Base-by-base conservation (phyloP, 2,888 invertebrate genomes). In the Branchipolynoe longqiensis region DNA sequence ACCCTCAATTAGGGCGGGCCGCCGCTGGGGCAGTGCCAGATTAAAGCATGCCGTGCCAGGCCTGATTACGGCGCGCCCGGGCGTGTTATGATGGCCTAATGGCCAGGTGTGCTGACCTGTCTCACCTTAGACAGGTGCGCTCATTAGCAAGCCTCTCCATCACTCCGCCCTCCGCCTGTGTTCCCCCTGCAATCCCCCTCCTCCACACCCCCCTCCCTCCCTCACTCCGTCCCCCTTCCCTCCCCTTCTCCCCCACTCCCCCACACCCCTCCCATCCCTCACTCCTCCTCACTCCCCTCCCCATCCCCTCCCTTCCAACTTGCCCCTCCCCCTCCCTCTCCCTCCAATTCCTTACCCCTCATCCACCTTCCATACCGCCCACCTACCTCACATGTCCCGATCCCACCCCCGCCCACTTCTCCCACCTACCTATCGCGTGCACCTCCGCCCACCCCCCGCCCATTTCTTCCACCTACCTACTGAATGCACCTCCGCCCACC, bases 91-190 rank as follows among this genome's bases (percentile, higher is more conserved):
- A 69, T 38, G 69, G 69, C 69, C 69, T 69, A 69, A 69, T 69
- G 69, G 78, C 78, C 78, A 41, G 78, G 78, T 78, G 48, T 25
- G 78, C 78, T 48, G 78, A 41, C 58, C 82, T 58, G 59, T 82
- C 58, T 82, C 82, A 59, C 82, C 82, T 62, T 2, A n/a, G 38
- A 58, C 62, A 58, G 58, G 59, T 82, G 58, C 28, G 40, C 62
- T 58, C 82, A 58, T 82, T 62, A 59, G n/a, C 40, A 3, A 0
- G n/a, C 31, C 58, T 22, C 82, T 82, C 54, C 78, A 54, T 78
- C 78, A 78, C 41, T 48, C 41, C 41, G 25, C 6, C 38, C 33
- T 6, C 33, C 73, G 38, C 33, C 25, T 40, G 2, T 18, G 38
- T 41, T 40, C 3, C 22, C 2, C 1, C 0, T 31, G 12, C 6